phyloP scores from a whole-genome alignment of 2,888 invertebrate species.

The Cacoxenus indagator region DNA sequence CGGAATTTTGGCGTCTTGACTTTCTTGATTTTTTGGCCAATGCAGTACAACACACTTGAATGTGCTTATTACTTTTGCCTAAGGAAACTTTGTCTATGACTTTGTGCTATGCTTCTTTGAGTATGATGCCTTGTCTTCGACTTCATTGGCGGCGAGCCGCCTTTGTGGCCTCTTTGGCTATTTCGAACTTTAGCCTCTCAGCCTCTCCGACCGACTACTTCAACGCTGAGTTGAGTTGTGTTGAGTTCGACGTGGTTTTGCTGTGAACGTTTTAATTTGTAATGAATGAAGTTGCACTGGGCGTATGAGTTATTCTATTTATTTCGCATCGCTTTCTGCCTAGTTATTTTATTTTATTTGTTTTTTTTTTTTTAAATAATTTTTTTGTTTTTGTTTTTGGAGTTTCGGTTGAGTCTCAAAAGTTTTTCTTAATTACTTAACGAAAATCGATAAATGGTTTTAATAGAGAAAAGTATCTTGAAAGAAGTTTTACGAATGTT shows the following conservation, averaged over 20 bases:
- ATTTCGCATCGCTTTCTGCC: constrained; percentile 45
- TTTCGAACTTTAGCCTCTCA: neutral
- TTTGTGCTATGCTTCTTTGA: constrained; percentile 33
- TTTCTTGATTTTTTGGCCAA: constrained; percentile 1
- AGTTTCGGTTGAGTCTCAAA: neutral
- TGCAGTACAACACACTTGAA: constrained; percentile 6
- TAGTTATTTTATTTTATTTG: constrained; percentile 43
- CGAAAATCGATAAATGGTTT: constrained; percentile 6
- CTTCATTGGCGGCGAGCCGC: neutral
- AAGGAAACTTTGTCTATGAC: constrained; percentile 55
- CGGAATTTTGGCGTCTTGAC: constrained; percentile 7
- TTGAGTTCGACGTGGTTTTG: neutral
- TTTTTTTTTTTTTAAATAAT: constrained; percentile 29
- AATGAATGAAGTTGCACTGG: constrained; percentile 18
- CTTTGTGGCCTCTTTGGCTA: neutral
- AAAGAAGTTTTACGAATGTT: neutral
- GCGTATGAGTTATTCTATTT: constrained; percentile 32
- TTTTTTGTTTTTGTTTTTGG: neutral
- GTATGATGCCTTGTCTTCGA: constrained; percentile 25
- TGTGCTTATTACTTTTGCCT: constrained; percentile 61
- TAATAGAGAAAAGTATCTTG: neutral
- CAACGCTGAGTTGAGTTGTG: neutral
- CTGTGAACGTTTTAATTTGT: constrained; percentile 11
- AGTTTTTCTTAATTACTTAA: constrained; percentile 5
- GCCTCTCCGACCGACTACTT: neutral